Percentiles rank a stretch among this genome's conserved stretches.
Evolutionary conservation across 1,140 invertebrate genomes (phyloP).

Genomic region (Diuraphis noxia): DNA sequence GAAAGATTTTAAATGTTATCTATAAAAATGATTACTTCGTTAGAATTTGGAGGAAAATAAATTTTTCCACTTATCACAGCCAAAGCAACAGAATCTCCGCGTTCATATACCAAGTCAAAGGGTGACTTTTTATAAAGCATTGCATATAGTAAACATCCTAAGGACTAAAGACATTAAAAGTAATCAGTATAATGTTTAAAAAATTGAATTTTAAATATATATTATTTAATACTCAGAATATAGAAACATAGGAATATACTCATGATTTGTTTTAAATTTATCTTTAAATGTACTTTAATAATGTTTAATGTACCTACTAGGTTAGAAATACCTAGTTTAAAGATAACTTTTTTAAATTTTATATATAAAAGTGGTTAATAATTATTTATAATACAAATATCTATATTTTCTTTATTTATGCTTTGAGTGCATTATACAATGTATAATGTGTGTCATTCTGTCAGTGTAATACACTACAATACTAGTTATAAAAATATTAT

Average conservation of each 20-base stretch:
- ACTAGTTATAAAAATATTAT: background rate
- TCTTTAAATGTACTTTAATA: background rate
- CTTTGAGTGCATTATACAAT: background rate
- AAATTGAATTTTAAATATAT: background rate
- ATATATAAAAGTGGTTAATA: background rate
- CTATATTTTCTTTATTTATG: background rate
- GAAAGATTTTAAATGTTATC: background rate
- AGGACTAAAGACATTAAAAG: constrained; percentile 67
- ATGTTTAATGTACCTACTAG: background rate
- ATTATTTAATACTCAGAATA: too few species aligned
- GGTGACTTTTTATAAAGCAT: constrained; percentile 85
- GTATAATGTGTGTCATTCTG: too few species aligned
- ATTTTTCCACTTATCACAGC: constrained; percentile 80
- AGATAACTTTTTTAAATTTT: too few species aligned
- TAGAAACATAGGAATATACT: background rate
- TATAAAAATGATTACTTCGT: constrained; percentile 62
- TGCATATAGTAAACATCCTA: constrained; percentile 84
- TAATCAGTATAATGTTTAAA: constrained; percentile 54
- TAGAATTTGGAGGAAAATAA: constrained; percentile 72
- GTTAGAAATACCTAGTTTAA: too few species aligned
- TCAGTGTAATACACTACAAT: too few species aligned
- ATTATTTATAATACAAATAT: background rate
- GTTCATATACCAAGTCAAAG: constrained; percentile 81
- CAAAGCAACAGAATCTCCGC: constrained; percentile 84
- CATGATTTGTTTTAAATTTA: background rate